phyloP scores from a whole-genome alignment of 37 sponge, comb jelly and placozoan genomes.

The Oopsacas minuta region DNA sequence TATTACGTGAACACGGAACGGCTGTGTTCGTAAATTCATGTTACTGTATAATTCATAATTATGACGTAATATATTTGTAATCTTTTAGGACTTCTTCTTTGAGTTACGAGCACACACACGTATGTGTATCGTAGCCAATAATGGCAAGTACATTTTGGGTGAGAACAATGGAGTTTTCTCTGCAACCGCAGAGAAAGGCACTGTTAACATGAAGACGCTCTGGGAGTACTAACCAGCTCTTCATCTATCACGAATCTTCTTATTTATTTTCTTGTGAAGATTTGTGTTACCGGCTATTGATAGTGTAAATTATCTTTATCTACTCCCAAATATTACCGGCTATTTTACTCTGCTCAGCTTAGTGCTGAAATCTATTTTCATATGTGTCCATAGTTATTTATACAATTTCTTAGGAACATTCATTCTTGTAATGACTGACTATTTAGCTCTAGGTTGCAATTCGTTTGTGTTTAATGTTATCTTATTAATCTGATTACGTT shows the following conservation, averaged over 20 bases:
- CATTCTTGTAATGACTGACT: background rate
- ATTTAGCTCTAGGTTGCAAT: background rate
- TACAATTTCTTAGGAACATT: background rate
- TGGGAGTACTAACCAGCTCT: constrained; percentile 63
- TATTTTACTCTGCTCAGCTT: background rate
- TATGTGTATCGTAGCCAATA: constrained; percentile 49
- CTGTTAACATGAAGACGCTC: constrained; percentile 31
- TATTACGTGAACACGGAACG: no score
- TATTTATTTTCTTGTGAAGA: constrained; percentile 18
- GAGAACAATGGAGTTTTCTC: constrained; percentile 51
- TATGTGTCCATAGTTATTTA: background rate
- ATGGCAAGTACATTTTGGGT: constrained; percentile 51
- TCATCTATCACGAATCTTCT: background rate
- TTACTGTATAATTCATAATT: no score
- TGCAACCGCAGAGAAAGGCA: constrained; percentile 27
- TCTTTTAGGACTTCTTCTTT: constrained; percentile 43
- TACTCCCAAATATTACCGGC: constrained; percentile 11
- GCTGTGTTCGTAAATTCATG: no score
- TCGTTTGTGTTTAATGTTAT: constrained; percentile 18
- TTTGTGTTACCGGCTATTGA: constrained; percentile 15
- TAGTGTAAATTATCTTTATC: constrained; percentile 18
- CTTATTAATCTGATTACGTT: background rate
- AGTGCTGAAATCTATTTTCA: constrained; percentile 8
- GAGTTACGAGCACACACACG: constrained; percentile 71
- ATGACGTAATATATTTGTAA: no score